Evolutionary conservation across 2,797 vertebrate species (phyloP).

Genomic region (Myotis myotis): DNA sequence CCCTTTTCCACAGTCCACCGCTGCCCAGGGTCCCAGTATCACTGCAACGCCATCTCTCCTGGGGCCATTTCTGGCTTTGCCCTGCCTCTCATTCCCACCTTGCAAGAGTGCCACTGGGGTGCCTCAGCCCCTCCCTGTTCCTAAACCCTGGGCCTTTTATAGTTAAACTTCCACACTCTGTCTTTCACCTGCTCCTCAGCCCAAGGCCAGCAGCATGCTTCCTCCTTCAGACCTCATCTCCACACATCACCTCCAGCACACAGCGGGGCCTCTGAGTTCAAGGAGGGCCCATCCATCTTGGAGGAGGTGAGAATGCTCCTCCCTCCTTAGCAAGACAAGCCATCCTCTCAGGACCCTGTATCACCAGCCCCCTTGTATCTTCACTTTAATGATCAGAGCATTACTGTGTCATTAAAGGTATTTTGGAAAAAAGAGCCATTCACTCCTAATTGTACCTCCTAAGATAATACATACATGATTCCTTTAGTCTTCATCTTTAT

Average conservation of each 20-base stretch:
- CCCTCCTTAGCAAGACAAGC: not conserved
- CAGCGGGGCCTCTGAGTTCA: no score
- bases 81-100: not conserved
- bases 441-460: not conserved
- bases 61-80: not conserved
- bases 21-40: not conserved
- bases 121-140: not conserved
- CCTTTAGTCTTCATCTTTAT: not conserved
- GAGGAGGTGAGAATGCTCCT: not conserved
- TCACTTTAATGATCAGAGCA: not conserved
- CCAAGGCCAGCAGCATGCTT: not conserved
- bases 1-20: not conserved
- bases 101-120: no score
- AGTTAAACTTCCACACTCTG: not conserved
- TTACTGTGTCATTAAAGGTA: not conserved
- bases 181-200: not conserved
- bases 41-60: not conserved
- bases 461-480: fast-evolving
- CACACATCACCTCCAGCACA: not conserved
- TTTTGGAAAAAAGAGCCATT: not conserved
- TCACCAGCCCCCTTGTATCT: not conserved
- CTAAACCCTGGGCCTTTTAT: not conserved
- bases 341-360: not conserved
- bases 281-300: not conserved
- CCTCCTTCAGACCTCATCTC: not conserved